Evolutionary conservation across 2,113 vertebrate species (phyloP), one percentile per base, ranked within the genome.

Genomic region (Lasiurus borealis): DNA sequence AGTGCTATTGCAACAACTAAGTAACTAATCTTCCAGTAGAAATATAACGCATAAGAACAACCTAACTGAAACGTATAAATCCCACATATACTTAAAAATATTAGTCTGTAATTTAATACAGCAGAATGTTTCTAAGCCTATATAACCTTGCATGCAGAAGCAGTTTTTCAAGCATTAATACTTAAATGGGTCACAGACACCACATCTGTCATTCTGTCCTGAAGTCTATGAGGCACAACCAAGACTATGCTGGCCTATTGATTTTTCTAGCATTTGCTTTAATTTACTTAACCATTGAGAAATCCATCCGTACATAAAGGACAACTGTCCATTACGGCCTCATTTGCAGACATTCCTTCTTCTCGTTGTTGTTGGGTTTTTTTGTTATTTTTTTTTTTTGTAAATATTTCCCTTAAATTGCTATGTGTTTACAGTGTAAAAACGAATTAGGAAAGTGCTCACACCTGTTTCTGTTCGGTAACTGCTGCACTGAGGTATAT

Each of bases 401-500:
- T 98, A 98, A 98, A 98, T 98, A 98, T 98, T 98, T 98, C 97
- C 97, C 97, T 98, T 97, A 98, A 98, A 98, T 97, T 76, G 54
- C 96, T 97, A 96, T 92, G 97, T 98, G 98, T 99, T 99, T 98
- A 98, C 98, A 98, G 98, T 96, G 98, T 97, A 98, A 99, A 99
- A 99, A 99, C 98, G 98, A 99, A 99, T 98, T 98, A 97, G 94
- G 98, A 98, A 98, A 98, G 98, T 98, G 98, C 99, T 99, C 99
- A 99, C 99, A 99, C 99, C 99, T 99, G 99, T 99, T 99, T 99
- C 98, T 99, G 98, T 97, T 99, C 99, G 98, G 98, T 98, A 98
- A 98, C 97, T 98, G 98, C 98, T 98, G 98, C 98, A 98, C 95
- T 91, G 98, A 99, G 99, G 98, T 99, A 98, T 97, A 98, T 97